phyloP scores from a whole-genome alignment of 1,140 invertebrate species.

The Vanessa tameamea region DNA sequence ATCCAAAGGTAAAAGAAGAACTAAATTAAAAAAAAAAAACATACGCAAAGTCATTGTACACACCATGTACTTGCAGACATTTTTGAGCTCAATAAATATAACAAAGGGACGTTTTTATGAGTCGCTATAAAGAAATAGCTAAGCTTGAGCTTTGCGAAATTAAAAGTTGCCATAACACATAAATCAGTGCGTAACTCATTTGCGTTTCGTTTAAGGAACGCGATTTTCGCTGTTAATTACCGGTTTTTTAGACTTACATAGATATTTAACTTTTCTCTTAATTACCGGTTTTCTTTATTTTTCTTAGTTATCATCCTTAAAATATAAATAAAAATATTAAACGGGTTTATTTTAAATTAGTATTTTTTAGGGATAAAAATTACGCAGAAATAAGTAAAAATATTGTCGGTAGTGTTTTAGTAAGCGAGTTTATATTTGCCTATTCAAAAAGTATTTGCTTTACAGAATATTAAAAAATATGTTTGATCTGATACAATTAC shows the following conservation, averaged over 20 bases:
- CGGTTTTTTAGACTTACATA: neutral
- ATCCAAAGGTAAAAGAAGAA: too few species aligned
- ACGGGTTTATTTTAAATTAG: too few species aligned
- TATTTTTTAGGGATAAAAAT: too few species aligned
- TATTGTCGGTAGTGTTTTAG: too few species aligned
- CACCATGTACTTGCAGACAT: neutral
- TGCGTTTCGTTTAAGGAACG: slow-evolving; percentile 17
- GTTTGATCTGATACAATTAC: too few species aligned
- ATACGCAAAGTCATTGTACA: too few species aligned
- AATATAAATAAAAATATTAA: too few species aligned
- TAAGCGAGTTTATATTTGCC: too few species aligned
- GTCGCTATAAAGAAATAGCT: slow-evolving; percentile 50
- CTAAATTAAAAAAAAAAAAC: too few species aligned
- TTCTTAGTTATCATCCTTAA: neutral
- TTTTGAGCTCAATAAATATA: slow-evolving; percentile 47
- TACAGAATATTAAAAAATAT: too few species aligned
- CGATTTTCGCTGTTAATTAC: slow-evolving; percentile 16
- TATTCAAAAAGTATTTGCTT: too few species aligned
- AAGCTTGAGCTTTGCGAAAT: slow-evolving; percentile 46
- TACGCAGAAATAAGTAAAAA: too few species aligned
- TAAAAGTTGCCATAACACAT: slow-evolving; percentile 56
- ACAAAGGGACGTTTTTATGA: slow-evolving; percentile 50
- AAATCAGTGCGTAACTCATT: slow-evolving; percentile 44
- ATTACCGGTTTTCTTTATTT: slow-evolving; percentile 1
- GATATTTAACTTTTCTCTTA: neutral